phyloP scores from a whole-genome alignment of 2,797 vertebrate genomes.

The Macropus fuliginosus region DNA sequence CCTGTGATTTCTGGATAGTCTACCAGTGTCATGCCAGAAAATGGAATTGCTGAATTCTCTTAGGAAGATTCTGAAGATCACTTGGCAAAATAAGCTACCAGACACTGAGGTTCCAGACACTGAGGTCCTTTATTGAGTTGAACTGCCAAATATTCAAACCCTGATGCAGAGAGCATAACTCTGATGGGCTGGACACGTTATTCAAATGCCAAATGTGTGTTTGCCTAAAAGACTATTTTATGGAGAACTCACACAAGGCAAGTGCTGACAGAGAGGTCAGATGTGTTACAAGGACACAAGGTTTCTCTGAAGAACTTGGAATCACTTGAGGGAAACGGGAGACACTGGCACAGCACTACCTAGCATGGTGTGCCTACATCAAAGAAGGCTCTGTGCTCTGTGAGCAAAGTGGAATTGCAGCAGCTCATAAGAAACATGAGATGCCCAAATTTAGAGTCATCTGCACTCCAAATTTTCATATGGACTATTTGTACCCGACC shows the following conservation, averaged over 20 bases:
- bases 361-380: not conserved
- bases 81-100: not conserved
- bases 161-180: too few species aligned
- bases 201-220: too few species aligned
- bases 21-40: too few species aligned
- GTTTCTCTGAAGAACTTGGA: not conserved
- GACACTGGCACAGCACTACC: not conserved
- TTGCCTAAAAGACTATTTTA: too few species aligned
- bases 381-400: not conserved
- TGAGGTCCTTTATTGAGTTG: too few species aligned
- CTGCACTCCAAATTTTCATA: too few species aligned
- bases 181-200: too few species aligned
- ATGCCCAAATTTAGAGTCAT: not conserved
- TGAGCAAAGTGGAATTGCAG: not conserved
- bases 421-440: not conserved
- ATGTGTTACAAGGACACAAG: too few species aligned
- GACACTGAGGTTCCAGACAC: too few species aligned
- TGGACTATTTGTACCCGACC: not conserved
- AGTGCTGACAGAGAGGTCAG: too few species aligned
- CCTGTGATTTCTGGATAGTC: not conserved
- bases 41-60: not conserved
- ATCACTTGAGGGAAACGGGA: not conserved
- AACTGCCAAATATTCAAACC: too few species aligned
- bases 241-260: too few species aligned
- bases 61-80: not conserved